These are phyloP conservation scores for Xiphorhynchus elegans DNA, from an alignment of 2,113 vertebrate species.

Conservation along the genomic window DNA sequence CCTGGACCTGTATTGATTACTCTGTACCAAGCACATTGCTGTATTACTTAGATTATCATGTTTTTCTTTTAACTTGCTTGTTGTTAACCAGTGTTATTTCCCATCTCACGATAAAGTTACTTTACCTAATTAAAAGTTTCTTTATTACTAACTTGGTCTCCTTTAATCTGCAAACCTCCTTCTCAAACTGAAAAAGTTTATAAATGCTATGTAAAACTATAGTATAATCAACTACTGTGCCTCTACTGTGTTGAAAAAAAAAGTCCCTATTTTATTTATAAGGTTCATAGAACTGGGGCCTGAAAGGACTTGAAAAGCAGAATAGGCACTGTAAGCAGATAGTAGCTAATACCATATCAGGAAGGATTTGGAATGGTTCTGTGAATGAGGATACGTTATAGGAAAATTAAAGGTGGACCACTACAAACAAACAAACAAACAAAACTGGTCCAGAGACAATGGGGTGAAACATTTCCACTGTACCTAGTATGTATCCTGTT, in stretches of 20 bases:
- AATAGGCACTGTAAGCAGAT: background rate
- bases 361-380: conserved; percentile 2
- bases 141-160: background rate
- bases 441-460: background rate
- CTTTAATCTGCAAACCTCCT: background rate
- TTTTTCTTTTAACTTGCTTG: background rate
- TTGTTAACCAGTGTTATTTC: background rate
- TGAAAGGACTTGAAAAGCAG: background rate
- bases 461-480: background rate
- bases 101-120: background rate
- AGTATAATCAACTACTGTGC: background rate
- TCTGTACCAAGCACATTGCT: background rate
- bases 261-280: background rate
- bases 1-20: background rate
- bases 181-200: background rate
- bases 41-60: background rate
- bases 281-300: background rate
- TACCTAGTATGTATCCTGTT: background rate
- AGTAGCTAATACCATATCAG: background rate
- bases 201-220: fast-evolving
- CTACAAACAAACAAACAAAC: background rate
- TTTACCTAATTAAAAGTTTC: background rate
- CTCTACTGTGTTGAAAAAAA: background rate
- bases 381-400: background rate
- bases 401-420: background rate